Percentiles rank a stretch among this genome's conserved stretches.
Evolutionary conservation across 2,888 invertebrate genomes (phyloP).

Genomic region (Campoplex nolae): DNA sequence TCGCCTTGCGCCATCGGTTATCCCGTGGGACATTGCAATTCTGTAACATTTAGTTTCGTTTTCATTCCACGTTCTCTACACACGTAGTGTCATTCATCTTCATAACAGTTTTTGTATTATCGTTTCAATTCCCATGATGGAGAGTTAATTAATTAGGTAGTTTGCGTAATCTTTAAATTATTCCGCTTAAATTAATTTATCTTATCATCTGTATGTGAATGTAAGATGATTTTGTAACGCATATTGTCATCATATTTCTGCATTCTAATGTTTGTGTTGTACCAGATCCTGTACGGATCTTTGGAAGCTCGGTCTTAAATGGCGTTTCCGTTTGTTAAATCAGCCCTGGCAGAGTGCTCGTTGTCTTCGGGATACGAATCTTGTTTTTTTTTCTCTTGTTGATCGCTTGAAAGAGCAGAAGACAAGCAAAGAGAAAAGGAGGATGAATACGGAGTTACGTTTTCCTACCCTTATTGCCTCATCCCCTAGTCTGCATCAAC

Average conservation of each 20-base stretch:
- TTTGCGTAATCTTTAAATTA: not conserved
- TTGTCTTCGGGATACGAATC: constrained; percentile 48
- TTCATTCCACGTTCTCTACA: constrained; percentile 6
- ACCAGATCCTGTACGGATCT: not conserved
- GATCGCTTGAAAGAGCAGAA: constrained; percentile 43
- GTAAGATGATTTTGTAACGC: constrained; percentile 19
- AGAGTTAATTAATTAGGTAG: not conserved
- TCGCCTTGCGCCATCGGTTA: constrained; percentile 19
- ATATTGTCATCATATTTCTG: constrained; percentile 26
- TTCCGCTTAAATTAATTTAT: not conserved
- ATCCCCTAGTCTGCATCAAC: constrained; percentile 31
- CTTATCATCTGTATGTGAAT: not conserved
- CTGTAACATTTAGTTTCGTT: constrained; percentile 11
- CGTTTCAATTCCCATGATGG: not conserved
- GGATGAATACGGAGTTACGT: constrained; percentile 24
- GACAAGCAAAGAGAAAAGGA: constrained; percentile 27
- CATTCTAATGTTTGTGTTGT: not conserved
- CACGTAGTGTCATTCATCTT: not conserved
- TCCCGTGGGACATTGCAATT: constrained; percentile 20
- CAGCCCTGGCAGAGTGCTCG: constrained; percentile 64
- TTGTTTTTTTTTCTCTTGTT: constrained; percentile 54
- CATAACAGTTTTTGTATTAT: not conserved
- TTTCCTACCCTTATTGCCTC: constrained; percentile 47
- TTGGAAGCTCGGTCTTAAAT: constrained; percentile 55
- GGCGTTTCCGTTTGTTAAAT: constrained; percentile 65